A percentile compares a stretch with the other conserved stretches of the same genome.
phyloP scores from a whole-genome alignment of 2,113 vertebrate species.

The Scomber scombrus region DNA sequence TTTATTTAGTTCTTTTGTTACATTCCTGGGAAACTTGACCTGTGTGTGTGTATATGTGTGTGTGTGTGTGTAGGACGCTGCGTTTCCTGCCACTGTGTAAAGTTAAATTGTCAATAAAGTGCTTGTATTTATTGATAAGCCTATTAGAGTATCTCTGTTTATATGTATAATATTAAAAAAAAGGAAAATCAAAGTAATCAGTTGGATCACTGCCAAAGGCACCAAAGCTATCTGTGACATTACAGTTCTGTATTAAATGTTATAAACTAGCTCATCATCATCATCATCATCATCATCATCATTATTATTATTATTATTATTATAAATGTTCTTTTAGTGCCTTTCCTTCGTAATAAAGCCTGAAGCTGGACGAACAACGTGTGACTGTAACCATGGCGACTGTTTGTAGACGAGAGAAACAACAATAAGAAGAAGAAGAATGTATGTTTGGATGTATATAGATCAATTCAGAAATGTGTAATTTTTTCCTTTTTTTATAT shows the following conservation, averaged over 20 bases:
- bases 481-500: constrained; percentile 62
- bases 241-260: constrained; percentile 16
- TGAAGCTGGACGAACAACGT: constrained; percentile 34
- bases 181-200: constrained; percentile 27
- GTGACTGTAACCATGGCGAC: constrained; percentile 59
- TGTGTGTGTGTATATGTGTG: not conserved
- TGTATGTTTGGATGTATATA: constrained; percentile 70
- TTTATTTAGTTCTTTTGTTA: constrained; percentile 52
- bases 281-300: too few species aligned
- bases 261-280: constrained; percentile 15
- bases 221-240: constrained; percentile 79
- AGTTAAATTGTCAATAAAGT: constrained; percentile 32
- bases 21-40: constrained; percentile 85
- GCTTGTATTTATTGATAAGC: constrained; percentile 81
- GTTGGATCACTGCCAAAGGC: constrained; percentile 81
- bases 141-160: constrained; percentile 60
- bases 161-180: constrained; percentile 51
- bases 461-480: constrained; percentile 55
- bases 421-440: too few species aligned
- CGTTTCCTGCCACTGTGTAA: constrained; percentile 34
- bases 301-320: too few species aligned
- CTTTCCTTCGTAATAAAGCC: too few species aligned
- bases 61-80: constrained; percentile 6
- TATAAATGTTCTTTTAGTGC: too few species aligned
- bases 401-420: constrained; percentile 37